Evolutionary conservation across 2,797 vertebrate genomes (phyloP).

Genomic region (Meriones psammophilus): DNA sequence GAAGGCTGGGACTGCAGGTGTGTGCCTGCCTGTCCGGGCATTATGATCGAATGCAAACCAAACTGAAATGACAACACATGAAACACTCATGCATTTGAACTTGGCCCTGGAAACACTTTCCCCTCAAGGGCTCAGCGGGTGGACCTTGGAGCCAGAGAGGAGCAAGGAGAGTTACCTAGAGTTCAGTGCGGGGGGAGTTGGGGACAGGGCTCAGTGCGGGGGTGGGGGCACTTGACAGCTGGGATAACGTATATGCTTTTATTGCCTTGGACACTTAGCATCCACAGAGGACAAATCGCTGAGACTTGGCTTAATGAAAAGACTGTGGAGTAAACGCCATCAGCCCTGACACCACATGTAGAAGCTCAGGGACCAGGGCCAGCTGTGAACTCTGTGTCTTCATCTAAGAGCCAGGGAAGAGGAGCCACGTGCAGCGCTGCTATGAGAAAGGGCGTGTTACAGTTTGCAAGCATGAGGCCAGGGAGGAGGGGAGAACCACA

Average conservation of each 20-base stretch:
- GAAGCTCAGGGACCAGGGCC: not conserved
- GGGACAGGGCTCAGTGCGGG: too few relatives aligned
- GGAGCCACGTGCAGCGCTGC: fast-evolving
- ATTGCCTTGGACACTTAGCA: not conserved
- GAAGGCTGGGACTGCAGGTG: not conserved
- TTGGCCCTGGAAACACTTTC: not conserved
- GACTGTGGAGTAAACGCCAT: not conserved
- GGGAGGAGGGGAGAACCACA: constrained; percentile 1
- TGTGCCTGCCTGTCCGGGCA: not conserved
- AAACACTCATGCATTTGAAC: constrained; percentile 20
- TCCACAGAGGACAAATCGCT: constrained; percentile 27
- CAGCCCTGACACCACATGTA: not conserved
- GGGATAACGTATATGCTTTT: not conserved
- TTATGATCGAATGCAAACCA: not conserved
- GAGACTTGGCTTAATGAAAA: not conserved
- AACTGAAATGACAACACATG: not conserved
- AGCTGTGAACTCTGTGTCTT: not conserved
- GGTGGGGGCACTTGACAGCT: not conserved
- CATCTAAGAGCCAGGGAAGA: not conserved
- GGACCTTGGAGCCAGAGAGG: not conserved
- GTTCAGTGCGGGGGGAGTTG: too few relatives aligned
- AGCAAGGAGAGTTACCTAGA: not conserved
- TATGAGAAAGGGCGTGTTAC: too few relatives aligned
- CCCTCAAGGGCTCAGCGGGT: not conserved
- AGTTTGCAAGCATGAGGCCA: not conserved